Evolutionary conservation across 2,888 invertebrate genomes (phyloP).

Genomic region (Cantharis nigra): DNA sequence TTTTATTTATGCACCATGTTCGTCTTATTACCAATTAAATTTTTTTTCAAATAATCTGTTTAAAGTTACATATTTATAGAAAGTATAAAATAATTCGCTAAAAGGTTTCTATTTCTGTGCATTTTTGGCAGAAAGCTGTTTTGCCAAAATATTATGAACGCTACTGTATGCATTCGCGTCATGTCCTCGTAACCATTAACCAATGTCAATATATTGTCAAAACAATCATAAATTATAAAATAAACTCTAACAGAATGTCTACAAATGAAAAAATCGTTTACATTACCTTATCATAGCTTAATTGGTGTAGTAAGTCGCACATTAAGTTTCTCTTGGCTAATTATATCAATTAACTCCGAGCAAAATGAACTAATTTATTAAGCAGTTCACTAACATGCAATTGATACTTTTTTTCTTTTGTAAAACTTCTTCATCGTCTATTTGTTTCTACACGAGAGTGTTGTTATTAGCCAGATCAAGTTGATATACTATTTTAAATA

Average conservation of each 20-base stretch:
- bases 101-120: too few species aligned
- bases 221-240: not conserved
- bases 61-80: too few species aligned
- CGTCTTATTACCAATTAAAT: too few species aligned
- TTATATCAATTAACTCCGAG: constrained; percentile 41
- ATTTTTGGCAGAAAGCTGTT: too few species aligned
- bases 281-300: constrained; percentile 33
- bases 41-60: too few species aligned
- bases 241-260: not conserved
- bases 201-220: not conserved
- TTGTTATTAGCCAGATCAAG: not conserved
- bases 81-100: too few species aligned
- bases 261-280: constrained; percentile 30
- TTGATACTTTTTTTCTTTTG: constrained; percentile 33
- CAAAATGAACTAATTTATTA: constrained; percentile 42
- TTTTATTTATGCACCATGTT: too few species aligned
- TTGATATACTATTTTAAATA: not conserved
- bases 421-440: not conserved
- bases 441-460: not conserved
- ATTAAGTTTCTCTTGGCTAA: constrained; percentile 36
- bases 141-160: too few species aligned
- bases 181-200: not conserved
- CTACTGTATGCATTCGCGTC: too few species aligned
- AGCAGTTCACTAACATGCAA: constrained; percentile 39
- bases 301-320: constrained; percentile 37